Evolutionary conservation across 2,113 vertebrate species (phyloP), one percentile per base, ranked within the genome.

Genomic region (Thamnaconus septentrionalis): DNA sequence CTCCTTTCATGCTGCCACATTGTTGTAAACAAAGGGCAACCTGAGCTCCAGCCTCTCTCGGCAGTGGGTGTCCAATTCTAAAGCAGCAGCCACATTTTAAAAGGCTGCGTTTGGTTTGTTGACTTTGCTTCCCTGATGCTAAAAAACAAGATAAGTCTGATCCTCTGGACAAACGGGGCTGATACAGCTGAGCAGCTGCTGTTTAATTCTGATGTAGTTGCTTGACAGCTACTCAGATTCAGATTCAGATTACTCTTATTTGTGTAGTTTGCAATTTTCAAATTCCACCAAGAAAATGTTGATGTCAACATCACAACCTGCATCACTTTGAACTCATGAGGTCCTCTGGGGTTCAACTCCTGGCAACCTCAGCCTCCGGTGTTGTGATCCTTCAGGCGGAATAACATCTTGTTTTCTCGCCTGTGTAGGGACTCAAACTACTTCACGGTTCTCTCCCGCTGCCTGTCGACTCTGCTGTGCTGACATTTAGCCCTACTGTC

Each of bases 1-100:
- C 45, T 18, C 7, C 4, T 12, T 61, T 75, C 59, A 45, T 41
- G 6, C 51, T 59, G 64, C 73, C 47, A 43, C 46, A 41, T 44
- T 8, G 10, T 8, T 6, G 59, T 66, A 79, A 79, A 82, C 78
- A 83, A 72, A 79, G 53, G 45, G 87, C 71, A 89, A 90, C 76
- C 56, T 54, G 82, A 89, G 64, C 64, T 0, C 11, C 9, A 41
- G 56, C 59, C 41, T 70, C 8, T 6, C 42, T 69, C 52, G 62
- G 45, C 70, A 9, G 46, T 8, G 82, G 18, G 83, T 87, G 78
- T 89, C 82, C 48, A 48, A 66, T 88, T 89, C 79, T 70, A 41
- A 51, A 69, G 73, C 44, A 39, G 18, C 8, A 10, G 7, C 58
- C 6, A 9, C 11, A 18, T 68, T 65, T 70, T 40, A 75, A 58